Conservation (phyloP, 1,140 invertebrate genomes). For the Oryzaephilus surinamensis region DNA sequence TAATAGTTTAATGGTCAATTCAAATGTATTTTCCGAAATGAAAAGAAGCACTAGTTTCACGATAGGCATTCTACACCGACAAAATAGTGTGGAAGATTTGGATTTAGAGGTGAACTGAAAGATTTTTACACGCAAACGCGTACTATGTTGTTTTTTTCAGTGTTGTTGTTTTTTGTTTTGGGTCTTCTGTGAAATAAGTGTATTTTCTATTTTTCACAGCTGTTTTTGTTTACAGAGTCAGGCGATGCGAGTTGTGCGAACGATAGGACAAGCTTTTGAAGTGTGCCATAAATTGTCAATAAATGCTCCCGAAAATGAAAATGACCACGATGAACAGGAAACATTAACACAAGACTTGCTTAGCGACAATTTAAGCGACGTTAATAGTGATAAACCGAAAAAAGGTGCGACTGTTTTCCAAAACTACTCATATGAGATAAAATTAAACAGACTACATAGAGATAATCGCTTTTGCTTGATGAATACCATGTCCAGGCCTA, state of each 20-base stretch:
- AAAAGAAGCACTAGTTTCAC: constrained; percentile 20
- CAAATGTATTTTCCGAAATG: constrained; percentile 10
- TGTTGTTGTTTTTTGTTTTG: neutral
- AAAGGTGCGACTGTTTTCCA: constrained; percentile 40
- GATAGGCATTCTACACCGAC: constrained; percentile 15
- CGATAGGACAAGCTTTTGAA: constrained; percentile 97
- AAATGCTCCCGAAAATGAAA: constrained; percentile 37
- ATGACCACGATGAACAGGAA: constrained; percentile 52
- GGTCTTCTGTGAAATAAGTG: neutral
- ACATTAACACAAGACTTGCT: constrained; percentile 46
- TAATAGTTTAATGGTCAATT: no score
- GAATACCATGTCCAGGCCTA: no score
- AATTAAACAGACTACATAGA: neutral
- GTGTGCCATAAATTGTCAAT: constrained; percentile 90
- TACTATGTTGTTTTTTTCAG: no score
- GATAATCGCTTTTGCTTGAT: no score
- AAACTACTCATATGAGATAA: constrained; percentile 7
- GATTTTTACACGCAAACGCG: no score
- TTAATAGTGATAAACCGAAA: constrained; percentile 42
- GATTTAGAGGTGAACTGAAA: constrained; percentile 29
- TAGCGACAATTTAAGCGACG: constrained; percentile 43
- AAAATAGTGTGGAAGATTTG: constrained; percentile 25
- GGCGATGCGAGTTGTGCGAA: constrained; percentile 94
- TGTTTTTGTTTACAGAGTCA: constrained; percentile 66
- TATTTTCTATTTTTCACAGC: constrained; percentile 1